These are phyloP conservation scores for Tanytarsus gracilentus DNA, from an alignment of 2,888 invertebrate species.

Conservation along the genomic window DNA sequence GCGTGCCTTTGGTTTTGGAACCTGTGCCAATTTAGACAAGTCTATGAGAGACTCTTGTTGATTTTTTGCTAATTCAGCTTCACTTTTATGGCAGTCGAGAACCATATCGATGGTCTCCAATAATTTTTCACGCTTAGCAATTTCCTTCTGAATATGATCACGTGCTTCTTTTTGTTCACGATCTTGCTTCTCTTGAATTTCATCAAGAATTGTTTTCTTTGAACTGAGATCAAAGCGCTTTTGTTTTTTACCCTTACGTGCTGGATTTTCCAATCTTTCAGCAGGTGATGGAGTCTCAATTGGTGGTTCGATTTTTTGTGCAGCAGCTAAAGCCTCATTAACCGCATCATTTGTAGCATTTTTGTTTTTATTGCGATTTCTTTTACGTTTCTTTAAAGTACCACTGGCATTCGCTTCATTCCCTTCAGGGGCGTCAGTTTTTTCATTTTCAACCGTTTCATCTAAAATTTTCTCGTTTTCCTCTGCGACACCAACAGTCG, in stretches of 20 bases:
- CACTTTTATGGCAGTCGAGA: constrained; percentile 18
- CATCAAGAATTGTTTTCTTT: constrained; percentile 22
- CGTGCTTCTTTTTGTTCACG: constrained; percentile 20
- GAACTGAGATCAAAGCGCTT: neutral
- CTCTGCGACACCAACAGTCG: neutral
- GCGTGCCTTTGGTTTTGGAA: neutral
- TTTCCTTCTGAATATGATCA: constrained; percentile 7
- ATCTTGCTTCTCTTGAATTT: constrained; percentile 16
- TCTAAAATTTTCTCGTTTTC: too few relatives aligned
- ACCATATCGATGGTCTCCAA: constrained; percentile 21
- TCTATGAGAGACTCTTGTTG: constrained; percentile 17
- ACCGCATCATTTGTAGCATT: neutral
- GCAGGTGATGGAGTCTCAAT: neutral
- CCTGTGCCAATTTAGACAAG: neutral
- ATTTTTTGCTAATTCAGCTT: neutral
- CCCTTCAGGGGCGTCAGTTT: neutral
- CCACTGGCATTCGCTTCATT: neutral
- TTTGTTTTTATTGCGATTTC: neutral
- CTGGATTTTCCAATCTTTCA: neutral
- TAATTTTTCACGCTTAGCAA: constrained; percentile 20
- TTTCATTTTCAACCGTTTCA: neutral
- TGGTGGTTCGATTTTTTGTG: neutral
- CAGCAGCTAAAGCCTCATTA: neutral
- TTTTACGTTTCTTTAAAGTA: neutral
- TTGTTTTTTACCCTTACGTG: constrained; percentile 4